These are phyloP conservation scores for Acipenser oxyrinchus DNA, from an alignment of 2,797 vertebrate species.

Conservation along the genomic window DNA sequence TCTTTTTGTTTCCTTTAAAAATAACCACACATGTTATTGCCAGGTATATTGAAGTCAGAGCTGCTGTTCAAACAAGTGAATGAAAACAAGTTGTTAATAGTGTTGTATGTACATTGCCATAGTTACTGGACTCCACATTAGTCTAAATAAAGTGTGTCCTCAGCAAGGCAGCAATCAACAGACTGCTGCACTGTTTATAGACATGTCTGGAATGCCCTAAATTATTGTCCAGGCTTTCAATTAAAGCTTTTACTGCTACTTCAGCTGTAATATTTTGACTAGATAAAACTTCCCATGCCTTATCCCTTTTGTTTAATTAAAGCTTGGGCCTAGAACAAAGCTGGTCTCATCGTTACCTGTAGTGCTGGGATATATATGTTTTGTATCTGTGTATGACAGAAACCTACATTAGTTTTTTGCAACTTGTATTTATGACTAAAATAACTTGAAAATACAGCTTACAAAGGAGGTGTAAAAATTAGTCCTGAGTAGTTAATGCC, in stretches of 20 bases:
- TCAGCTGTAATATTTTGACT: not conserved
- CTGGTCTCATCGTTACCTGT: too few species aligned
- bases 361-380: too few species aligned
- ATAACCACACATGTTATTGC: constrained; percentile 18
- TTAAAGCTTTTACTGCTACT: not conserved
- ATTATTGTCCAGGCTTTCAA: constrained; percentile 21
- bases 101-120: constrained; percentile 25
- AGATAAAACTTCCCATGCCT: not conserved
- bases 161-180: constrained; percentile 34
- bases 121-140: constrained; percentile 27
- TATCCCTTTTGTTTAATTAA: not conserved
- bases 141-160: constrained; percentile 19
- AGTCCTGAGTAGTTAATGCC: too few species aligned
- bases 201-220: constrained; percentile 33
- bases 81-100: constrained; percentile 20
- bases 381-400: too few species aligned
- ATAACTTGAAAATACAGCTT: too few species aligned
- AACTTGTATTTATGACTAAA: too few species aligned
- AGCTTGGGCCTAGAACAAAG: too few species aligned
- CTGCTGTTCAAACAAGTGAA: constrained; percentile 26
- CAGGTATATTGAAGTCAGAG: constrained; percentile 10
- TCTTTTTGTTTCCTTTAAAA: constrained; percentile 16
- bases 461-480: too few species aligned
- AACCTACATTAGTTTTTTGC: too few species aligned
- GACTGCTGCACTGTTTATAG: constrained; percentile 38